Evolutionary conservation across 1,140 invertebrate genomes (phyloP).

Genomic region (Drosophila setifemur): DNA sequence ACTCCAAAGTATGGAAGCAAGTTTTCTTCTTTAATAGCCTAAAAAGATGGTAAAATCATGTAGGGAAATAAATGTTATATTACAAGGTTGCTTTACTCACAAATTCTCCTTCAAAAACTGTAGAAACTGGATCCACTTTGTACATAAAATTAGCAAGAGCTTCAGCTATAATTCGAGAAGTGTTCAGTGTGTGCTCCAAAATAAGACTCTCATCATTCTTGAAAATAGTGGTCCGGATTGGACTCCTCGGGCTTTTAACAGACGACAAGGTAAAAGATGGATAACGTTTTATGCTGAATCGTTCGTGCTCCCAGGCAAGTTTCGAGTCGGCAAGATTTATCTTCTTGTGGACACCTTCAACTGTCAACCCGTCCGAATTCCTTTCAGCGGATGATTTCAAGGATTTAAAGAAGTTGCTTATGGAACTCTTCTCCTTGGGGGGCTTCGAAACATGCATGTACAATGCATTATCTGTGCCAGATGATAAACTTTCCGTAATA

Average conservation of each 20-base stretch:
- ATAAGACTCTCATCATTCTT: conserved; percentile 81
- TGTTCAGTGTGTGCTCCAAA: conserved; percentile 76
- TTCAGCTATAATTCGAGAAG: conserved; percentile 91
- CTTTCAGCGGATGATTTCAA: conserved; percentile 84
- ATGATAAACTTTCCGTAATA: conserved; percentile 85
- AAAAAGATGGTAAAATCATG: background rate
- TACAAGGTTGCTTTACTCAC: conserved; percentile 28
- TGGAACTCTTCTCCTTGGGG: conserved; percentile 92
- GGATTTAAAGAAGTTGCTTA: conserved; percentile 88
- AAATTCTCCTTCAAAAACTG: conserved; percentile 64
- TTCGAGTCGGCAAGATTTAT: conserved; percentile 97
- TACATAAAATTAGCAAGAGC: conserved; percentile 93
- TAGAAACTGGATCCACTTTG: conserved; percentile 84
- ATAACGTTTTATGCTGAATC: conserved; percentile 95
- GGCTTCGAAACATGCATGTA: conserved; percentile 98
- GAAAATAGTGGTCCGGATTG: conserved; percentile 85
- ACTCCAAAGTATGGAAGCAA: conserved; percentile 66
- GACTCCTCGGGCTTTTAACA: conserved; percentile 86
- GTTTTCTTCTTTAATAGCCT: conserved; percentile 69
- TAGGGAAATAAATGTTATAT: background rate
- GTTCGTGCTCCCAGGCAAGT: conserved; percentile 98
- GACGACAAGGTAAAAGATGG: conserved; percentile 96
- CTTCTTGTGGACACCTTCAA: conserved; percentile 96
- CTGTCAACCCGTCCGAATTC: conserved; percentile 83
- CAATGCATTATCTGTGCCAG: conserved; percentile 84